These are phyloP conservation scores for Gadus macrocephalus DNA, from an alignment of 2,113 vertebrate genomes.

Conservation along the genomic window DNA sequence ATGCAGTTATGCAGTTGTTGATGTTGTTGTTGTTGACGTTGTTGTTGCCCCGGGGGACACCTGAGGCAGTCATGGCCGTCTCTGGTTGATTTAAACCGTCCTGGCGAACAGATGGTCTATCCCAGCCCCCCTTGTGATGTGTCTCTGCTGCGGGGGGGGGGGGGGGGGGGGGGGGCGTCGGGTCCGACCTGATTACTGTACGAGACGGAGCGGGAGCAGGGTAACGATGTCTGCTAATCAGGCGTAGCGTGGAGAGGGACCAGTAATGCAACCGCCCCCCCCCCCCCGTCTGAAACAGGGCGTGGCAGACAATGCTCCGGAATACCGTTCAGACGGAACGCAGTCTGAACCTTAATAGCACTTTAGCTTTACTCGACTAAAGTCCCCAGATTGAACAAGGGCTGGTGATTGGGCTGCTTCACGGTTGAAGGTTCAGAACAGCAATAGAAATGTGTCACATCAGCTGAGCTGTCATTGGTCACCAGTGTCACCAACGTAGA, in stretches of 20 bases:
- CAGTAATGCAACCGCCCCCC: too few relatives aligned
- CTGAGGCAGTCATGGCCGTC: neutral
- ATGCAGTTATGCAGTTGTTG: neutral
- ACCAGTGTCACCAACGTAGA: too few relatives aligned
- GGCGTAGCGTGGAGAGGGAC: neutral
- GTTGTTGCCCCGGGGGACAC: neutral
- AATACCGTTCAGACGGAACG: too few relatives aligned
- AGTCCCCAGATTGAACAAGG: too few relatives aligned
- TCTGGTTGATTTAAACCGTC: neutral
- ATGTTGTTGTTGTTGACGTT: neutral
- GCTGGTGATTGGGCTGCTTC: too few relatives aligned
- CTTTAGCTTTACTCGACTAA: too few relatives aligned
- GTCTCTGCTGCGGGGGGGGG: neutral
- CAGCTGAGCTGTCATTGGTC: too few relatives aligned
- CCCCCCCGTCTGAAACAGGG: too few relatives aligned
- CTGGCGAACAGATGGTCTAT: neutral
- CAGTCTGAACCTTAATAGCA: too few relatives aligned
- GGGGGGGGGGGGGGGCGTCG: neutral
- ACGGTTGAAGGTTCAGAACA: too few relatives aligned
- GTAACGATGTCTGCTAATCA: neutral
- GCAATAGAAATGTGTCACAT: too few relatives aligned
- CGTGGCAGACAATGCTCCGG: too few relatives aligned
- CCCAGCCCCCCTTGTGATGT: neutral
- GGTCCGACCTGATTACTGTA: constrained; percentile 1
- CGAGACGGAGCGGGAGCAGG: neutral